A percentile compares a stretch with the other conserved stretches of the same genome.
These are phyloP conservation scores for Drosophila sulfurigaster DNA, from an alignment of 1,140 invertebrate genomes.

Conservation along the genomic window DNA sequence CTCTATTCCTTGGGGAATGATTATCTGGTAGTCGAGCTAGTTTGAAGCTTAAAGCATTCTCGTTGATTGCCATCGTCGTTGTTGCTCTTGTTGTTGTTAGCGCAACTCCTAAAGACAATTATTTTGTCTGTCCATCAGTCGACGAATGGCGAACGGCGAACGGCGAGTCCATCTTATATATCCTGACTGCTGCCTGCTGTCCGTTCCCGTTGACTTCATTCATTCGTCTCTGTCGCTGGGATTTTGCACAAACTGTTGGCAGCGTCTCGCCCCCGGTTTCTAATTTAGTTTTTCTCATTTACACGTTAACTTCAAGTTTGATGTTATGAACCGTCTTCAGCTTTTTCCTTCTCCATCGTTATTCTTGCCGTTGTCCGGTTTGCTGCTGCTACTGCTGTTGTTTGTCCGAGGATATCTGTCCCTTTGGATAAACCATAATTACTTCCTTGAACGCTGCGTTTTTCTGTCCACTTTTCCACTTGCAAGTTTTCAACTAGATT, in stretches of 20 bases:
- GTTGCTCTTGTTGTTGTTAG: slow-evolving; percentile 46
- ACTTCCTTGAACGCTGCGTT: slow-evolving; percentile 80
- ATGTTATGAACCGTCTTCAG: slow-evolving; percentile 48
- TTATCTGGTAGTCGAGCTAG: neutral
- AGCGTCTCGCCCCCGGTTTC: slow-evolving; percentile 34
- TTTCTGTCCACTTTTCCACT: slow-evolving; percentile 50
- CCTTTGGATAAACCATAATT: slow-evolving; percentile 82
- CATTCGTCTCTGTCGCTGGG: slow-evolving; percentile 66
- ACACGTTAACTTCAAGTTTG: slow-evolving; percentile 55
- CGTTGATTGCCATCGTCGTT: slow-evolving; percentile 25
- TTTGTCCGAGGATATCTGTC: slow-evolving; percentile 58
- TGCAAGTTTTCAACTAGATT: slow-evolving; percentile 43
- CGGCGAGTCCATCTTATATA: slow-evolving; percentile 20
- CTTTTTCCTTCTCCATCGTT: slow-evolving; percentile 16
- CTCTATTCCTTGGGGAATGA: neutral
- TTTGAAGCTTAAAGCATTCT: neutral
- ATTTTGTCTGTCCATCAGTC: slow-evolving; percentile 57
- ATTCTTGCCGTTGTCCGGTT: slow-evolving; percentile 7
- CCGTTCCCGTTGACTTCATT: slow-evolving; percentile 57
- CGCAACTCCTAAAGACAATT: slow-evolving; percentile 71
- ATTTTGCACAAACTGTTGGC: neutral
- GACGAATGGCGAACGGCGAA: neutral
- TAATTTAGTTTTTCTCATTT: slow-evolving; percentile 64
- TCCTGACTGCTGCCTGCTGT: neutral
- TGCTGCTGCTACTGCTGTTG: slow-evolving; percentile 20